phyloP scores from a whole-genome alignment of 2,797 vertebrate genomes.

The Manis pentadactyla region DNA sequence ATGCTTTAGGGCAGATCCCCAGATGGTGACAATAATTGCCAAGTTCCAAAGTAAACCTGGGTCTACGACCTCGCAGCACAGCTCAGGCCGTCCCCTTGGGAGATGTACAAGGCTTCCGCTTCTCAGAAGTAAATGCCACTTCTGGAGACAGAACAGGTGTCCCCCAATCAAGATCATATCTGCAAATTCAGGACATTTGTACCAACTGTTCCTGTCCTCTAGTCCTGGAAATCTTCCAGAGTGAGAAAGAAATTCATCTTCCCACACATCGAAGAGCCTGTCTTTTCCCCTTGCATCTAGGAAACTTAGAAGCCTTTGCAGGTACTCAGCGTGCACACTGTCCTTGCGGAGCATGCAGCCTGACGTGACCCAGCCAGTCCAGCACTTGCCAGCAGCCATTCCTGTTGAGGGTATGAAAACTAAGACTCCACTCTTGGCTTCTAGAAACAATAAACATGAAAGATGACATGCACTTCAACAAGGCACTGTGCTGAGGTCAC shows the following conservation, averaged over 20 bases:
- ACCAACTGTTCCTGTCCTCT: constrained; percentile 64
- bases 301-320: background rate
- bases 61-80: background rate
- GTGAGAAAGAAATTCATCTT: constrained; percentile 48
- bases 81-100: background rate
- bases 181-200: constrained; percentile 61
- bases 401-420: background rate
- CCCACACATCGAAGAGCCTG: background rate
- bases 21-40: constrained; percentile 68
- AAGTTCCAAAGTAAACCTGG: background rate
- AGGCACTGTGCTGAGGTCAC: background rate
- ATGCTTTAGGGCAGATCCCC: constrained; percentile 45
- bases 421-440: background rate
- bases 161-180: constrained; percentile 23
- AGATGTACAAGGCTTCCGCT: background rate
- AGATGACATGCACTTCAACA: background rate
- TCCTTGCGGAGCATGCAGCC: background rate
- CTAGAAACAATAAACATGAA: background rate
- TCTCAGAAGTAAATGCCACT: constrained; percentile 54
- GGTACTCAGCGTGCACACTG: background rate
- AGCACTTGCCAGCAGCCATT: background rate
- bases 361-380: background rate
- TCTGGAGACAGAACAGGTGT: constrained; percentile 64
- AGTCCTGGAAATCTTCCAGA: constrained; percentile 67
- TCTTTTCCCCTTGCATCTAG: background rate